phyloP scores from a whole-genome alignment of 2,113 vertebrate genomes.

The Lichenostomus cassidix region DNA sequence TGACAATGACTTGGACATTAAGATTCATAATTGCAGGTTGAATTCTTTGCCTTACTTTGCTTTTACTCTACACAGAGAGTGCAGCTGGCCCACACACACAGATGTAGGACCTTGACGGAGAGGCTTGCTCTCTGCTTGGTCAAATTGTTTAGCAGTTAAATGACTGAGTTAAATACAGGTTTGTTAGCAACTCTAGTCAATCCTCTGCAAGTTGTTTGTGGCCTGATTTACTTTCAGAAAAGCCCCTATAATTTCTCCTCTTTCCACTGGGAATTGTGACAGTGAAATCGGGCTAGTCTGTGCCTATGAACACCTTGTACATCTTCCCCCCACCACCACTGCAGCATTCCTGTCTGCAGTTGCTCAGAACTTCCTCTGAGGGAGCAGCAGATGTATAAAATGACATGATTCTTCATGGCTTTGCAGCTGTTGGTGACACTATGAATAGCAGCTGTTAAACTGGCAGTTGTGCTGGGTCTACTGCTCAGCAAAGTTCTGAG shows the following conservation, averaged over 20 bases:
- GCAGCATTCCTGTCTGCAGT: not conserved
- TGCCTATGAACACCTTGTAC: not conserved
- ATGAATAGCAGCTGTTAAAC: conserved; percentile 38
- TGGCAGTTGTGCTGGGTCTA: not conserved
- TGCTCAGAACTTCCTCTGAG: not conserved
- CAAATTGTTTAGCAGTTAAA: not conserved
- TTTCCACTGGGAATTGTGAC: not conserved
- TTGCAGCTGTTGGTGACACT: conserved; percentile 38
- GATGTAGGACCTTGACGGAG: not conserved
- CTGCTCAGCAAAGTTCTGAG: conserved; percentile 12
- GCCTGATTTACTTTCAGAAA: not conserved
- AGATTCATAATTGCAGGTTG: not conserved
- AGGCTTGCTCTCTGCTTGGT: not conserved
- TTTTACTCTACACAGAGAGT: not conserved
- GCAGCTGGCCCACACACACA: fast-evolving
- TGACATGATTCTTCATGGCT: conserved; percentile 5
- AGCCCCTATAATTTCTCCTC: not conserved
- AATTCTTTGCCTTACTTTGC: not conserved
- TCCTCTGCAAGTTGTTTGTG: not conserved
- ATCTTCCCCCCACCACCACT: not conserved
- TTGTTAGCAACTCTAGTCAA: not conserved
- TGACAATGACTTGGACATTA: not conserved
- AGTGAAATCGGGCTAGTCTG: not conserved
- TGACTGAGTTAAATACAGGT: not conserved
- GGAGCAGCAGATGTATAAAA: conserved; percentile 33